phyloP scores from a whole-genome alignment of 2,113 vertebrate genomes.

The Phocoena sinus region DNA sequence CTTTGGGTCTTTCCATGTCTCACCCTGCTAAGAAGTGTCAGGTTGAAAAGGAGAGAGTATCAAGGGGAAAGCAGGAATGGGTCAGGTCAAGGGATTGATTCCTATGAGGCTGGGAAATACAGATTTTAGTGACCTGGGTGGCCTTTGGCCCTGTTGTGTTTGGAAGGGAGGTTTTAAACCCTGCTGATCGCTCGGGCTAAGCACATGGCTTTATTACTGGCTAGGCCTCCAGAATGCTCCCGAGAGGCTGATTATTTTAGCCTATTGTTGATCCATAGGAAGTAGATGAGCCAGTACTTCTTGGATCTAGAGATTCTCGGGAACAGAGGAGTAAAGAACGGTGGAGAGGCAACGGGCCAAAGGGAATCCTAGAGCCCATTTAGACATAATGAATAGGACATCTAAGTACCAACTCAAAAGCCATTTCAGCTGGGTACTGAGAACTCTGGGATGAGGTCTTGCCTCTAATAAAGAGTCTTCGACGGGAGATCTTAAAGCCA shows the following conservation, averaged over 20 bases:
- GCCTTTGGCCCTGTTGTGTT: neutral
- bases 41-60: neutral
- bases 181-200: neutral
- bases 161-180: neutral
- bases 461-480: neutral
- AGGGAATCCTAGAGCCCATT: neutral
- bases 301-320: neutral
- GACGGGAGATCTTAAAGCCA: neutral
- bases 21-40: neutral
- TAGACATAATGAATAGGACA: neutral
- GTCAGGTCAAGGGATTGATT: neutral
- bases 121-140: neutral
- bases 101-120: slow-evolving; percentile 33
- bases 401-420: neutral
- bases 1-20: neutral
- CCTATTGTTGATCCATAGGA: neutral
- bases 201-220: neutral
- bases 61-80: neutral
- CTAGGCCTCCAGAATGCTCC: neutral
- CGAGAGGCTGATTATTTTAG: neutral
- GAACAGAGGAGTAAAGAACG: neutral
- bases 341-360: neutral
- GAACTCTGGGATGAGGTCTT: neutral
- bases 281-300: neutral
- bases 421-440: neutral